Evolutionary conservation across 2,797 vertebrate species (phyloP).

Genomic region (Triplophysa bombifrons): DNA sequence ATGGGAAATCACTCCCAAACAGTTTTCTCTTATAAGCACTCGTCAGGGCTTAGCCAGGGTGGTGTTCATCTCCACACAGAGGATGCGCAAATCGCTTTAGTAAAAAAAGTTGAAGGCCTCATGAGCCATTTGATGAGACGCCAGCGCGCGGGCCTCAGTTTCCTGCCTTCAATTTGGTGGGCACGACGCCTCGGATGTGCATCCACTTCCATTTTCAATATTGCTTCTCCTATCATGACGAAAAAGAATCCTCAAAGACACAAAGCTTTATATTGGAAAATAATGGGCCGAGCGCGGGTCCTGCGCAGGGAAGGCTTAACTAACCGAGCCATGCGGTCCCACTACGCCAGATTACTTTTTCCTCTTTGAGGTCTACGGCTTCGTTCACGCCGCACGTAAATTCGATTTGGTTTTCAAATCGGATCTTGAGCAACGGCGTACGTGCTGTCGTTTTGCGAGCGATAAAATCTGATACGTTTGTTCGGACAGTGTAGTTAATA

Average conservation of each 20-base stretch:
- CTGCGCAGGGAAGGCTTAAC: constrained; percentile 51
- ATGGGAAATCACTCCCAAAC: constrained; percentile 71
- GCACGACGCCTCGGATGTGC: constrained; percentile 51
- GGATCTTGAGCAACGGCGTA: neutral
- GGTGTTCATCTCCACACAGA: constrained; percentile 59
- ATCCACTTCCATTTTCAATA: constrained; percentile 62
- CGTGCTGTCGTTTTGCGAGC: neutral
- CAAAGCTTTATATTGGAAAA: constrained; percentile 50
- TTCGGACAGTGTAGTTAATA: neutral
- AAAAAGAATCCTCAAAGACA: constrained; percentile 38
- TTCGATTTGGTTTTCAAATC: constrained; percentile 3
- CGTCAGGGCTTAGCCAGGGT: constrained; percentile 59
- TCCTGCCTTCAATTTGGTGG: constrained; percentile 39
- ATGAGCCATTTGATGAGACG: constrained; percentile 63
- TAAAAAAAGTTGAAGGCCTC: constrained; percentile 57
- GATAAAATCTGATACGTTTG: neutral
- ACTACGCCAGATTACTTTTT: constrained; percentile 33
- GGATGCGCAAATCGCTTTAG: constrained; percentile 67
- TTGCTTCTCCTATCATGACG: constrained; percentile 36
- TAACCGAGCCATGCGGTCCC: constrained; percentile 33
- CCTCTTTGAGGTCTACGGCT: constrained; percentile 37
- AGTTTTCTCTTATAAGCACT: constrained; percentile 69
- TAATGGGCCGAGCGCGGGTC: constrained; percentile 47
- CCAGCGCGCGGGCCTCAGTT: constrained; percentile 40
- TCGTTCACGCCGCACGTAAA: neutral